Conservation (phyloP, 2,113 vertebrate species). For the Capreolus pygargus region DNA sequence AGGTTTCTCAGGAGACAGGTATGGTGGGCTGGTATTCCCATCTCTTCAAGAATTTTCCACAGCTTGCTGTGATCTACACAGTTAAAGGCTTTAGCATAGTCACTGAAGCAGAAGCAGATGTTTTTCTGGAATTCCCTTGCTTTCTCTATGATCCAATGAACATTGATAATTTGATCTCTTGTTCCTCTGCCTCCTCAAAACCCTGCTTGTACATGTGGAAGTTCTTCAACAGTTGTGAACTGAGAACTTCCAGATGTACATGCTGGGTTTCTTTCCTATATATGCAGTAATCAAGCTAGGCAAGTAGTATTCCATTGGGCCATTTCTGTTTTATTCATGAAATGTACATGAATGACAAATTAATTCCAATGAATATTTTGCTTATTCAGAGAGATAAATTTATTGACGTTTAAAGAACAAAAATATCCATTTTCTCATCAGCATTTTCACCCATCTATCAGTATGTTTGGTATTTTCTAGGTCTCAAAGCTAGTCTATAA, state of each 20-base stretch:
- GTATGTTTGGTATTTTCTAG: not conserved
- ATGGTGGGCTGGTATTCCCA: not conserved
- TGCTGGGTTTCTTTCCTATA: not conserved
- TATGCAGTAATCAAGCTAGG: not conserved
- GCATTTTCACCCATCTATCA: not conserved
- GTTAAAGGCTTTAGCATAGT: not conserved
- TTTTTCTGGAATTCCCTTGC: not conserved
- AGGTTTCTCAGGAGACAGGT: not conserved
- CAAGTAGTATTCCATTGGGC: not conserved
- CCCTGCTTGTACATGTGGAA: not conserved
- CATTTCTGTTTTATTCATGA: slow-evolving; percentile 19
- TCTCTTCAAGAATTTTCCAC: not conserved
- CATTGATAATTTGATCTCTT: not conserved
- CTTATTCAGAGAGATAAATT: not conserved
- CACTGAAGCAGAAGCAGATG: not conserved
- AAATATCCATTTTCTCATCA: not conserved
- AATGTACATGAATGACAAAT: not conserved
- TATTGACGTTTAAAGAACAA: not conserved
- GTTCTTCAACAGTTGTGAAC: not conserved
- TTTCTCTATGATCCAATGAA: not conserved
- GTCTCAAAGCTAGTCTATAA: not conserved
- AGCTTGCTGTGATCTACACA: not conserved
- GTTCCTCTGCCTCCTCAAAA: not conserved
- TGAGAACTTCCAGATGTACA: not conserved
- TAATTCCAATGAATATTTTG: not conserved